These are phyloP conservation scores for Brachionus angularis DNA, from an alignment of 1,140 invertebrate genomes.

Conservation along the genomic window DNA sequence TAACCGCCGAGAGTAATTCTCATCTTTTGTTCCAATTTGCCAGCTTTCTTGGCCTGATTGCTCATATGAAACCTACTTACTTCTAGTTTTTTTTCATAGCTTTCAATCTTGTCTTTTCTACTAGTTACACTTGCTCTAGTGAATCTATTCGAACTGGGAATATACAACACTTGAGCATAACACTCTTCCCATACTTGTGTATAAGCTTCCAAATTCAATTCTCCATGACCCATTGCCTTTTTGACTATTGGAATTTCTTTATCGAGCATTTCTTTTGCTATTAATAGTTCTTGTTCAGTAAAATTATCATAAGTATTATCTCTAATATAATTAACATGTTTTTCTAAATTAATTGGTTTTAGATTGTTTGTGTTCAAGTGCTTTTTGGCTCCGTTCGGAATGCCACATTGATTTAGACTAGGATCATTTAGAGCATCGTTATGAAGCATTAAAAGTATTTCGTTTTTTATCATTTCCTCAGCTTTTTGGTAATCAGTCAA, in stretches of 20 bases:
- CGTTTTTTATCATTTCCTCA: constrained; percentile 91
- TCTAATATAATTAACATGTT: constrained; percentile 67
- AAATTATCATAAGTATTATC: constrained; percentile 10
- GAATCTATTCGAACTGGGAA: constrained; percentile 81
- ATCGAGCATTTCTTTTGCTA: constrained; percentile 57
- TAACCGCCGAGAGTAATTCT: constrained; percentile 87
- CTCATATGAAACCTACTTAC: constrained; percentile 88
- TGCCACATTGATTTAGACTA: constrained; percentile 58
- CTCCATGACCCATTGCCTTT: constrained; percentile 87
- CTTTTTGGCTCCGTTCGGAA: constrained; percentile 45
- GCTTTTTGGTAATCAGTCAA: constrained; percentile 67
- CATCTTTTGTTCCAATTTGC: constrained; percentile 95
- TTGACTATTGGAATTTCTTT: constrained; percentile 84
- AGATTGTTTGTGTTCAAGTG: constrained; percentile 52
- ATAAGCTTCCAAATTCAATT: constrained; percentile 81
- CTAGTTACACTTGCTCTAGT: constrained; percentile 86
- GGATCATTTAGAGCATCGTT: constrained; percentile 65
- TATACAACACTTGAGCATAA: constrained; percentile 75
- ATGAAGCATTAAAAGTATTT: constrained; percentile 92
- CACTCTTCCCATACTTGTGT: constrained; percentile 80
- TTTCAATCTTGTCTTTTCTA: constrained; percentile 90
- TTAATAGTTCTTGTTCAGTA: neutral
- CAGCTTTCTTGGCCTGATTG: constrained; percentile 86
- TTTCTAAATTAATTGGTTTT: constrained; percentile 53
- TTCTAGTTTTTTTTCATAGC: constrained; percentile 82